Evolutionary conservation across 2,888 invertebrate genomes (phyloP).

Genomic region (Neoascia interrupta): DNA sequence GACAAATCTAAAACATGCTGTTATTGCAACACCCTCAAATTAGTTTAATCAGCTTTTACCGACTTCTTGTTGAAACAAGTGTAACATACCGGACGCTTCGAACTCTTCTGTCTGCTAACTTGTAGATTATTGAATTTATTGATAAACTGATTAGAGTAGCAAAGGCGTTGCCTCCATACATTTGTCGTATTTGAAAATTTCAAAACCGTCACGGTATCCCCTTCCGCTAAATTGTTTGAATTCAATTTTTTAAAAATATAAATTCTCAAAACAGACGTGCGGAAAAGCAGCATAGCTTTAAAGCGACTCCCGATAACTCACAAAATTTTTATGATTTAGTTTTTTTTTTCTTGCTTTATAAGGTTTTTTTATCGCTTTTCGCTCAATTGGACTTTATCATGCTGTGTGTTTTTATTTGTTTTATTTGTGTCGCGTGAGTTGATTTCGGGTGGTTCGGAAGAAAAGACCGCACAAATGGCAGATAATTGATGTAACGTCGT

Average conservation of each 20-base stretch:
- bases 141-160: too few relatives aligned
- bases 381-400: constrained; percentile 53
- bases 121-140: too few relatives aligned
- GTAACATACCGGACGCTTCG: background rate
- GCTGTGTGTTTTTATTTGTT: background rate
- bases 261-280: too few relatives aligned
- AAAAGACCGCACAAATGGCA: constrained; percentile 23
- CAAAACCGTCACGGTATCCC: too few relatives aligned
- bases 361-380: constrained; percentile 29
- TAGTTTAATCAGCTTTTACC: constrained; percentile 16
- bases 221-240: too few relatives aligned
- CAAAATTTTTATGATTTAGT: background rate
- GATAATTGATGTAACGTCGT: constrained; percentile 39
- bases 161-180: too few relatives aligned
- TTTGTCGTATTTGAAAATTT: too few relatives aligned
- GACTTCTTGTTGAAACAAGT: constrained; percentile 10
- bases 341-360: constrained; percentile 16
- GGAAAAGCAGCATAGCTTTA: too few relatives aligned
- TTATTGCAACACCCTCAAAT: background rate
- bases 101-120: too few relatives aligned
- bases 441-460: constrained; percentile 39
- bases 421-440: constrained; percentile 48
- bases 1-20: too few relatives aligned
- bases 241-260: too few relatives aligned
- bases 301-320: too few relatives aligned